Evolutionary conservation across 37 sponge, comb jelly and placozoan species (phyloP).

Genomic region (Amphimedon queenslandica): DNA sequence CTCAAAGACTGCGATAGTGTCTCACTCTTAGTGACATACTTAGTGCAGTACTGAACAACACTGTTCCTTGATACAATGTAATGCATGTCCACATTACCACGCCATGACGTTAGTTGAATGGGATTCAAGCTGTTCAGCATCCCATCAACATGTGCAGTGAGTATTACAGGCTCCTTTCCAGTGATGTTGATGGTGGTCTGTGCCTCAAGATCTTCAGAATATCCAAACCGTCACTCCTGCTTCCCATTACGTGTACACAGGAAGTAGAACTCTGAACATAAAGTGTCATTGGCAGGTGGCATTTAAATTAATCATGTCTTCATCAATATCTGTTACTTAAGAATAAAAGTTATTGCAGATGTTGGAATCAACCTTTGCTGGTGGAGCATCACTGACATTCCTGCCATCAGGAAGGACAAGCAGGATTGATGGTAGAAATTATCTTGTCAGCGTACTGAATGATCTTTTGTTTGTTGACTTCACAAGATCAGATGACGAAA

Average conservation of each 20-base stretch:
- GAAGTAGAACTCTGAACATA: constrained; percentile 27
- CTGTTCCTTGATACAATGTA: constrained; percentile 2
- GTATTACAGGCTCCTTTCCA: no score
- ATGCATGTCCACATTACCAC: constrained; percentile 48
- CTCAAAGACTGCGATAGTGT: constrained; percentile 10
- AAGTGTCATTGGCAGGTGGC: constrained; percentile 43
- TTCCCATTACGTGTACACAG: no score
- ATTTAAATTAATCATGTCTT: constrained; percentile 18
- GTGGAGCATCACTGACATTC: no score
- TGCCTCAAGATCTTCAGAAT: constrained; percentile 27
- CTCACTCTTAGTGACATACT: constrained; percentile 31
- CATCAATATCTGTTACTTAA: no score
- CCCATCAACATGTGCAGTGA: no score
- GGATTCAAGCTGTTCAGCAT: no score
- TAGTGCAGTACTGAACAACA: constrained; percentile 11
- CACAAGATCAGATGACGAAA: constrained; percentile 2
- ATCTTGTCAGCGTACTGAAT: no score
- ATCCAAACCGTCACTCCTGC: no score
- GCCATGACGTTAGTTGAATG: constrained; percentile 38
- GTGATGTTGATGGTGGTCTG: no score
- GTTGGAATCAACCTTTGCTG: constrained; percentile 3
- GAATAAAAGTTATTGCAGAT: constrained; percentile 18
- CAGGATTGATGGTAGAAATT: constrained; percentile 31
- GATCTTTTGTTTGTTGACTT: neutral
- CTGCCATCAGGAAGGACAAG: constrained; percentile 27